These are phyloP conservation scores for Lates japonicus DNA, from an alignment of 2,797 vertebrate species.

Conservation along the genomic window DNA sequence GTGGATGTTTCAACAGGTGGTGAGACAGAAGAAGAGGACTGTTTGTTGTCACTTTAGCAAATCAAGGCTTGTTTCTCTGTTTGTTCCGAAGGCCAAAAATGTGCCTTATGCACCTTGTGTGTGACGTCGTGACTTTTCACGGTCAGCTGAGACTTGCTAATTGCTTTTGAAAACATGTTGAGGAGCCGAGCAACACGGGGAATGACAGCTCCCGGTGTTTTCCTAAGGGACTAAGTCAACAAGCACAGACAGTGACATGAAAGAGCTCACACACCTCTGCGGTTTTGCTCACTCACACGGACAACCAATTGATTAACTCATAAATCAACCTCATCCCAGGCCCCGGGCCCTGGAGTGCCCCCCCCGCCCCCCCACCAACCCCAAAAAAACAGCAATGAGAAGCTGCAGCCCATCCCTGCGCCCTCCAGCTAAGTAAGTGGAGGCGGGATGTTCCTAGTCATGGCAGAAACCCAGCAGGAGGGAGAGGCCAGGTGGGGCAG, in stretches of 20 bases:
- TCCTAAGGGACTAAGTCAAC: constrained; percentile 81
- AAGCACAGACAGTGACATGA: constrained; percentile 79
- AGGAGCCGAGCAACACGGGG: constrained; percentile 76
- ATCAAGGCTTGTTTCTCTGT: constrained; percentile 10
- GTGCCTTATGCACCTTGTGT: not conserved
- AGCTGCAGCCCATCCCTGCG: constrained; percentile 85
- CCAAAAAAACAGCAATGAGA: constrained; percentile 60
- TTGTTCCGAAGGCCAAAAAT: not conserved
- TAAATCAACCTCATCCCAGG: constrained; percentile 85
- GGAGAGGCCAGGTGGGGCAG: constrained; percentile 82
- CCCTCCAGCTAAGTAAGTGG: constrained; percentile 80
- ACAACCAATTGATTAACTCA: constrained; percentile 85
- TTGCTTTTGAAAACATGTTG: constrained; percentile 82
- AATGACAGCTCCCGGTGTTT: constrained; percentile 79
- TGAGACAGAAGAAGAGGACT: not conserved
- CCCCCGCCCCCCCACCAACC: constrained; percentile 57
- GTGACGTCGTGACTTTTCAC: constrained; percentile 34
- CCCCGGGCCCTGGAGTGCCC: constrained; percentile 65
- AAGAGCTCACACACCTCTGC: constrained; percentile 79
- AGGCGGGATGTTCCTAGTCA: constrained; percentile 81
- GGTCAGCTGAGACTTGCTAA: constrained; percentile 60
- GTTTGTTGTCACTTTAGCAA: constrained; percentile 20
- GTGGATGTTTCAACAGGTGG: not conserved
- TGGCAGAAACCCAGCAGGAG: constrained; percentile 77
- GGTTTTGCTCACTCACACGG: constrained; percentile 82